phyloP scores from a whole-genome alignment of 1,140 invertebrate species.

The Samia ricini region DNA sequence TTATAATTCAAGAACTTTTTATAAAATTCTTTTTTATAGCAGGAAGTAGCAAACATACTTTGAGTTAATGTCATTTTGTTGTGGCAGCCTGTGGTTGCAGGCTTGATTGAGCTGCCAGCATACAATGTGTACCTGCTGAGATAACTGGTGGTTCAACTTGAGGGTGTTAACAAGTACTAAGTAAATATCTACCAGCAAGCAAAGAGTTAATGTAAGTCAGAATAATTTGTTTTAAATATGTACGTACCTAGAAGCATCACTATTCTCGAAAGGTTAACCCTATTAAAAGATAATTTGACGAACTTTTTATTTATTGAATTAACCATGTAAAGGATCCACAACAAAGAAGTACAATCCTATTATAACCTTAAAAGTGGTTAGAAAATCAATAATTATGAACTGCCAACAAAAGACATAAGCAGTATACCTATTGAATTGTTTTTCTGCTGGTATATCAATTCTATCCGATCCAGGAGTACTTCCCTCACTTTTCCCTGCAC shows the following conservation, averaged over 20 bases:
- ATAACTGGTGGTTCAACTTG: too few species aligned
- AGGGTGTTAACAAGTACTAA: too few species aligned
- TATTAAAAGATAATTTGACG: background rate
- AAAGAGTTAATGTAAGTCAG: too few species aligned
- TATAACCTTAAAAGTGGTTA: conserved; percentile 69
- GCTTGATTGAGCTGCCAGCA: too few species aligned
- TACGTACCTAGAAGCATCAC: background rate
- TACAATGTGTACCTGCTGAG: too few species aligned
- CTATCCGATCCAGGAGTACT: conserved; percentile 63
- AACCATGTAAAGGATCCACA: conserved; percentile 43
- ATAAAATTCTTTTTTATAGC: too few species aligned
- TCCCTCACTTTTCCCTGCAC: conserved; percentile 64
- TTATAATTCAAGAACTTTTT: too few species aligned
- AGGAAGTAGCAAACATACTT: too few species aligned
- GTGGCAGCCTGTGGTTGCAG: too few species aligned
- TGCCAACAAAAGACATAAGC: conserved; percentile 38
- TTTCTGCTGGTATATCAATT: conserved; percentile 61
- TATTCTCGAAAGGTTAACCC: background rate
- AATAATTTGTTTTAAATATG: too few species aligned
- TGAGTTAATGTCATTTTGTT: too few species aligned
- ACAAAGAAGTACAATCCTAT: conserved; percentile 35
- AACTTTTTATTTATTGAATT: conserved; percentile 50
- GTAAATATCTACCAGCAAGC: too few species aligned
- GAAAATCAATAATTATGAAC: conserved; percentile 73
- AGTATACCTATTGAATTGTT: conserved; percentile 66